Evolutionary conservation across 2,888 invertebrate species (phyloP).

Genomic region (Orthosia gothica): DNA sequence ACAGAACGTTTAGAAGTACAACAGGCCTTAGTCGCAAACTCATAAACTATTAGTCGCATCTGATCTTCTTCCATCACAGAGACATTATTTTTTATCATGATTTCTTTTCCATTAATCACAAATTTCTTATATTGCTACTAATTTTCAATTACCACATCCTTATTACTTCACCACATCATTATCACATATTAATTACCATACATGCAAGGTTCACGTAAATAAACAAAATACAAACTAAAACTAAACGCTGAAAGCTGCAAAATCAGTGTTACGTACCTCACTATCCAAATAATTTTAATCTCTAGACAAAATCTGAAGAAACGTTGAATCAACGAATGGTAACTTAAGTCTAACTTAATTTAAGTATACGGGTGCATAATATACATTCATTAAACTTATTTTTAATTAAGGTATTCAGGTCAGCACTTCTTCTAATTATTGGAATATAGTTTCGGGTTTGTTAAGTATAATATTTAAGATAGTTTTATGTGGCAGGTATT

Average conservation of each 20-base stretch:
- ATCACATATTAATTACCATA: no score
- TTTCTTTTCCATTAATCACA: not conserved
- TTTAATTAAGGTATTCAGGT: conserved; percentile 37
- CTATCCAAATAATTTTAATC: conserved; percentile 48
- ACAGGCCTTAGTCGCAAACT: no score
- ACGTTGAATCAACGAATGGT: conserved; percentile 38
- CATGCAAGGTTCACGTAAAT: no score
- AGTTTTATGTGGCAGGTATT: conserved; percentile 7
- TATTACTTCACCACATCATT: no score
- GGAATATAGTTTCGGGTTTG: conserved; percentile 31
- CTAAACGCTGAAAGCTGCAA: conserved; percentile 27
- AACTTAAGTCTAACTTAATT: conserved; percentile 50
- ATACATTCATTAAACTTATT: conserved; percentile 52
- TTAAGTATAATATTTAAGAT: conserved; percentile 16
- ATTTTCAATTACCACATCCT: no score
- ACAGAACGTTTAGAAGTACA: no score
- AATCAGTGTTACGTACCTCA: conserved; percentile 40
- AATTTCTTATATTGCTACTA: not conserved
- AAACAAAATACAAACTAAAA: conserved; percentile 9
- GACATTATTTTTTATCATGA: no score
- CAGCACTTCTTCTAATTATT: conserved; percentile 39
- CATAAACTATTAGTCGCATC: no score
- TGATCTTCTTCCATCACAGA: no score
- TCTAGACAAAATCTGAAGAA: conserved; percentile 46
- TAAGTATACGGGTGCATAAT: conserved; percentile 52